Percentiles rank a stretch among this genome's conserved stretches.
phyloP scores from a whole-genome alignment of 2,797 vertebrate genomes.

The Todus mexicanus region DNA sequence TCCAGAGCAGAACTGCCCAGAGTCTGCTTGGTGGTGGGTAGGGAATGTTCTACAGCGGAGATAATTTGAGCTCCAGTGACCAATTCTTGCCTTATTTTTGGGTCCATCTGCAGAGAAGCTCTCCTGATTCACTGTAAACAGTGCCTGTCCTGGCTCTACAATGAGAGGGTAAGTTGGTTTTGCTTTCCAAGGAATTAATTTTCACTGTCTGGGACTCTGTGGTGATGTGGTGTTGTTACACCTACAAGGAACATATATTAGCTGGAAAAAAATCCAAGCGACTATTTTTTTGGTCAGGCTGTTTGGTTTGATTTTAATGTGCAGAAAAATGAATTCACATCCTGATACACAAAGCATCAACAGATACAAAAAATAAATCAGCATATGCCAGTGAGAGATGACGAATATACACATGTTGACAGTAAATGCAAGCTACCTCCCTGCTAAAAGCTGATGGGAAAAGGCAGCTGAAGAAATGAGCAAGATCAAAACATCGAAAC shows the following conservation, averaged over 20 bases:
- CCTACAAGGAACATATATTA: not conserved
- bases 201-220: not conserved
- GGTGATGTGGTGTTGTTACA: not conserved
- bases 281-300: not conserved
- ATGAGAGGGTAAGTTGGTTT: not conserved
- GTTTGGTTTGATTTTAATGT: not conserved
- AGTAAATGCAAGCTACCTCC: not conserved
- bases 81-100: not conserved
- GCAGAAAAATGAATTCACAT: not conserved
- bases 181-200: not conserved
- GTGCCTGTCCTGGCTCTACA: not conserved
- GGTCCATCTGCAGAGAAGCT: not conserved
- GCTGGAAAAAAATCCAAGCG: not conserved
- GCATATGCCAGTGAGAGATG: not conserved
- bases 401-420: not conserved
- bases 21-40: not conserved
- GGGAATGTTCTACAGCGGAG: not conserved
- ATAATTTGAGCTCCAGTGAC: not conserved
- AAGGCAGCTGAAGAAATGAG: not conserved
- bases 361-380: not conserved
- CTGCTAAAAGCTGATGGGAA: not conserved
- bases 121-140: not conserved
- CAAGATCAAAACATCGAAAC: not conserved
- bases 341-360: not conserved
- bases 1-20: not conserved